These are phyloP conservation scores for Parasteatoda lunata DNA, from an alignment of 2,888 invertebrate species.

Conservation along the genomic window DNA sequence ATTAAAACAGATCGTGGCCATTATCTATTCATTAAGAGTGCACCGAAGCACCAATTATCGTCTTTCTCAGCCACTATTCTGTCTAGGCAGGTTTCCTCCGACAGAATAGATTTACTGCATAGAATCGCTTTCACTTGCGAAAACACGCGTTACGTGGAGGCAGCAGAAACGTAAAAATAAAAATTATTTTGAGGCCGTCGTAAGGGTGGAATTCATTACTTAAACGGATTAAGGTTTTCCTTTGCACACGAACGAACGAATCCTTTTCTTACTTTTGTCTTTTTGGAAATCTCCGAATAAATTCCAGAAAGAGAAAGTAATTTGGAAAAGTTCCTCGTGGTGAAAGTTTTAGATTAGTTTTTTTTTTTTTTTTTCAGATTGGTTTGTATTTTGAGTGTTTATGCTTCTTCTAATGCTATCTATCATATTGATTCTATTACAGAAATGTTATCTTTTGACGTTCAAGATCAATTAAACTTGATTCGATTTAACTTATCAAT, in stretches of 20 bases:
- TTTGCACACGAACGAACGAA: slow-evolving; percentile 9
- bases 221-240: slow-evolving; percentile 56
- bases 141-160: slow-evolving; percentile 26
- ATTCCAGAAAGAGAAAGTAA: too few species aligned
- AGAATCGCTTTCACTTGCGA: slow-evolving; percentile 10
- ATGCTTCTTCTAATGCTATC: too few species aligned
- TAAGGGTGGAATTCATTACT: slow-evolving; percentile 36
- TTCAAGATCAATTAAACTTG: too few species aligned
- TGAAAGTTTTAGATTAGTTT: too few species aligned
- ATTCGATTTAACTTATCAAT: too few species aligned
- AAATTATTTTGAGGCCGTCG: slow-evolving; percentile 23
- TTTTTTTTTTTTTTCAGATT: too few species aligned
- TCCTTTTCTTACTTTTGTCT: slow-evolving; percentile 15
- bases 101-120: slow-evolving; percentile 58
- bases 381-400: too few species aligned
- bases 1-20: slow-evolving; percentile 67
- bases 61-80: slow-evolving; percentile 6
- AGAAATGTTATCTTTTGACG: too few species aligned
- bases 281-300: background rate
- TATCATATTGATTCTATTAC: too few species aligned
- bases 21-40: slow-evolving; percentile 67
- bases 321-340: too few species aligned
- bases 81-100: slow-evolving; percentile 33
- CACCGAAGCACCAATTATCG: slow-evolving; percentile 65
- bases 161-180: slow-evolving; percentile 17